Conservation (phyloP, 2,888 invertebrate species). For the Pristionchus mayeri region DNA sequence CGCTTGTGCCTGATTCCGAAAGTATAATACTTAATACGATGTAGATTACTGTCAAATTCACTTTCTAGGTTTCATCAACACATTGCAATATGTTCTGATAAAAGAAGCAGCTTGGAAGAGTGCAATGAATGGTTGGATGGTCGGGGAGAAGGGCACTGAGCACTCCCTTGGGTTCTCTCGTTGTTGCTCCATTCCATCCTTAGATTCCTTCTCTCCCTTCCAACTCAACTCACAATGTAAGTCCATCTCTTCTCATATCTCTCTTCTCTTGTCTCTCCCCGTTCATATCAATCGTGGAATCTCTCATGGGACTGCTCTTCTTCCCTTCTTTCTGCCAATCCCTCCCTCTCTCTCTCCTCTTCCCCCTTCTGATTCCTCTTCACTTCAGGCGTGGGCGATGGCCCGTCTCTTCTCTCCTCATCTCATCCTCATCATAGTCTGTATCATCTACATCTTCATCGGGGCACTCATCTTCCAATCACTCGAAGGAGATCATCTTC, state of each 20-base stretch:
- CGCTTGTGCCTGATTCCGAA: not conserved
- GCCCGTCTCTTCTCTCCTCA: conserved; percentile 68
- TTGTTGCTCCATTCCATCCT: not conserved
- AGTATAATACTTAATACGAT: not conserved
- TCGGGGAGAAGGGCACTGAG: not conserved
- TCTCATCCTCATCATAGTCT: conserved; percentile 66
- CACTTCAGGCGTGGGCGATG: too few relatives aligned
- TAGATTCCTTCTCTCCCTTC: not conserved
- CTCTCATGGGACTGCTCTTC: conserved; percentile 23
- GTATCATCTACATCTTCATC: conserved; percentile 68
- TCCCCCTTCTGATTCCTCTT: not conserved
- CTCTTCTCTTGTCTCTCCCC: not conserved
- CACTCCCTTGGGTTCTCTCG: not conserved
- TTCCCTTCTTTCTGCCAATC: too few relatives aligned
- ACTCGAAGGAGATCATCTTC: conserved; percentile 62
- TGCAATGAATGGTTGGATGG: not conserved
- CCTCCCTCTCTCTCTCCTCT: not conserved
- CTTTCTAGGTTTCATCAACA: not conserved
- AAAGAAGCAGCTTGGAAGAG: not conserved
- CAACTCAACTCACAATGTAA: conserved; percentile 10
- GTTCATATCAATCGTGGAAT: conserved; percentile 27
- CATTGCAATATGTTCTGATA: too few relatives aligned
- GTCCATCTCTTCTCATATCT: conserved; percentile 28
- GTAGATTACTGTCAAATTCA: not conserved
- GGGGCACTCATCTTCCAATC: conserved; percentile 66